A percentile compares a stretch with the other conserved stretches of the same genome.
Evolutionary conservation across 2,113 vertebrate species (phyloP).

Genomic region (Dasyprocta punctata): DNA sequence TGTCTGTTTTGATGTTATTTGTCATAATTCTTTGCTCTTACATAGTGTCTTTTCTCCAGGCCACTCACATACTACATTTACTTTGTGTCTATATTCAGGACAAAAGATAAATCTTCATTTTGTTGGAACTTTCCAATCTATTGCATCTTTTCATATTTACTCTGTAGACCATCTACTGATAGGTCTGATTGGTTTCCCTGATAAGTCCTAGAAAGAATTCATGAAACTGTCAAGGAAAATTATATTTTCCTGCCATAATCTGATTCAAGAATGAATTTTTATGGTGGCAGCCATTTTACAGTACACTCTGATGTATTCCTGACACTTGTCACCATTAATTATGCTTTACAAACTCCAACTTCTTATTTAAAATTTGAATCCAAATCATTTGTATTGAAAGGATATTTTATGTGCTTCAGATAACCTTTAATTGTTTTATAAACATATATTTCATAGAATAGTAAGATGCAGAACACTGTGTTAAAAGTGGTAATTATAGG

Average conservation of each 20-base stretch:
- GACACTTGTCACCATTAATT: conserved; percentile 73
- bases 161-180: conserved; percentile 73
- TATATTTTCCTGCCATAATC: conserved; percentile 50
- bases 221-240: conserved; percentile 66
- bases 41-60: conserved; percentile 58
- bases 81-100: conserved; percentile 79
- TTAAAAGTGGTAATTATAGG: conserved; percentile 20
- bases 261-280: conserved; percentile 66
- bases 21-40: conserved; percentile 82
- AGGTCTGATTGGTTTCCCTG: conserved; percentile 59
- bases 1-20: conserved; percentile 82
- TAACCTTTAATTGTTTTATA: conserved; percentile 21
- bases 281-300: conserved; percentile 62
- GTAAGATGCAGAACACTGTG: background rate
- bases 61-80: conserved; percentile 71
- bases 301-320: conserved; percentile 55
- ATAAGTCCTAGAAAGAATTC: conserved; percentile 58
- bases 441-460: conserved; percentile 23
- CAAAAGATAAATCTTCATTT: conserved; percentile 83
- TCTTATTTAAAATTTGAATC: conserved; percentile 65
- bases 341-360: conserved; percentile 55
- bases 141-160: conserved; percentile 73
- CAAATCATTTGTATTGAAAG: conserved; percentile 34
- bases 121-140: conserved; percentile 77
- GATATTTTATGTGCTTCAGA: conserved; percentile 5